phyloP scores from a whole-genome alignment of 1,140 invertebrate species.

The Drosophila grimshawi region DNA sequence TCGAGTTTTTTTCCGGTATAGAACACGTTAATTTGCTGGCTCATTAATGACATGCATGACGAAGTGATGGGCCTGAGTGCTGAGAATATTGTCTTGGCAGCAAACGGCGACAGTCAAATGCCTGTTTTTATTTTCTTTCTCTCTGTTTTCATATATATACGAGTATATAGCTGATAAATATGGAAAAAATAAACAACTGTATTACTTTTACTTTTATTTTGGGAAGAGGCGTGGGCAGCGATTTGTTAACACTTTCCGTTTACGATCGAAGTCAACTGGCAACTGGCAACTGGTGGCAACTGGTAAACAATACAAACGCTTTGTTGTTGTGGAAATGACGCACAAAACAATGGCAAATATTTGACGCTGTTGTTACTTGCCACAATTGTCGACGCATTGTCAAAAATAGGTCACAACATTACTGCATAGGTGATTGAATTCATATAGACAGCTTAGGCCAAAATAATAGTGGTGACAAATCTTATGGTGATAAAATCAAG shows the following conservation, averaged over 20 bases:
- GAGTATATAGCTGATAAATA: slow-evolving; percentile 1
- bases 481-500: no score
- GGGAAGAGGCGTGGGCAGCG: background rate
- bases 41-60: slow-evolving; percentile 62
- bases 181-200: slow-evolving; percentile 3
- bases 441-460: no score
- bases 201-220: slow-evolving; percentile 41
- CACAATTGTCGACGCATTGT: slow-evolving; percentile 19
- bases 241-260: slow-evolving; percentile 42
- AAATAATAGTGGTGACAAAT: no score
- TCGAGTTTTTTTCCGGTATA: slow-evolving; percentile 60
- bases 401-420: no score
- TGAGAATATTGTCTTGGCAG: background rate
- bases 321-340: slow-evolving; percentile 47
- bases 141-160: background rate
- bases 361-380: slow-evolving; percentile 27
- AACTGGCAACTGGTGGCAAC: background rate
- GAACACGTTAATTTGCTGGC: slow-evolving; percentile 76
- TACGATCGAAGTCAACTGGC: slow-evolving; percentile 5
- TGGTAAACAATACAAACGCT: slow-evolving; percentile 50
- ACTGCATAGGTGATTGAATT: no score
- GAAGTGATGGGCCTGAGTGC: slow-evolving; percentile 11
- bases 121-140: background rate
- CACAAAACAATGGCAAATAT: slow-evolving; percentile 28
- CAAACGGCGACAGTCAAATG: background rate